These are phyloP conservation scores for Adelphocoris suturalis DNA, from an alignment of 2,888 invertebrate species.

Conservation along the genomic window DNA sequence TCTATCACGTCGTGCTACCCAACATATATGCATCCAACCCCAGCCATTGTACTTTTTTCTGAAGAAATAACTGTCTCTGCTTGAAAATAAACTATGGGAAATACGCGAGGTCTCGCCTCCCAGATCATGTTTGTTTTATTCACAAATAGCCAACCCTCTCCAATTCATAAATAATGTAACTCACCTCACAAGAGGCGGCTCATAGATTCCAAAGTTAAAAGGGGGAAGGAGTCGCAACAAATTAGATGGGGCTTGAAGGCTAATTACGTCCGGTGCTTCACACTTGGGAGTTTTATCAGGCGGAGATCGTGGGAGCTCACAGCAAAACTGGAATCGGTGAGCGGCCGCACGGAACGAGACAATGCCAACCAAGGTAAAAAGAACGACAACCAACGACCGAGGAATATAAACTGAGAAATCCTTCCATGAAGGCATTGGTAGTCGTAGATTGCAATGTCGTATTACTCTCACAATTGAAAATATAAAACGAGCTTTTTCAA, in stretches of 20 bases:
- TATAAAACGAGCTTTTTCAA: no score
- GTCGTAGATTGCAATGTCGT: no score
- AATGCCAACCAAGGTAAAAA: conserved; percentile 13
- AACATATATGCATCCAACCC: no score
- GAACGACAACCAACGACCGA: conserved; percentile 17
- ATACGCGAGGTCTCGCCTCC: no score
- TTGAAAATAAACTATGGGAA: no score
- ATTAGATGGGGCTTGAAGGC: conserved; percentile 20
- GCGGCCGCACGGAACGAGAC: conserved; percentile 16
- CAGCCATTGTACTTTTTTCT: no score
- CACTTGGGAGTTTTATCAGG: conserved; percentile 52
- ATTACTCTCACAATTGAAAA: no score
- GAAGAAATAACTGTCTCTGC: no score
- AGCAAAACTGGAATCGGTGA: conserved; percentile 24
- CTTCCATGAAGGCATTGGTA: neutral
- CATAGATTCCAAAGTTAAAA: neutral
- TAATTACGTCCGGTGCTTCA: conserved; percentile 61
- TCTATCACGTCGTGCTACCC: no score
- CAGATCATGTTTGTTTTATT: neutral
- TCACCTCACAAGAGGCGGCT: conserved; percentile 34
- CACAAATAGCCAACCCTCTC: neutral
- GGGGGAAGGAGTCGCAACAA: conserved; percentile 36
- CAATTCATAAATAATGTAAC: conserved; percentile 32
- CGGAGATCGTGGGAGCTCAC: conserved; percentile 52
- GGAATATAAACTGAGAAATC: conserved; percentile 22